Base-by-base conservation (phyloP, 2,113 vertebrate species). In the Progne subis region DNA sequence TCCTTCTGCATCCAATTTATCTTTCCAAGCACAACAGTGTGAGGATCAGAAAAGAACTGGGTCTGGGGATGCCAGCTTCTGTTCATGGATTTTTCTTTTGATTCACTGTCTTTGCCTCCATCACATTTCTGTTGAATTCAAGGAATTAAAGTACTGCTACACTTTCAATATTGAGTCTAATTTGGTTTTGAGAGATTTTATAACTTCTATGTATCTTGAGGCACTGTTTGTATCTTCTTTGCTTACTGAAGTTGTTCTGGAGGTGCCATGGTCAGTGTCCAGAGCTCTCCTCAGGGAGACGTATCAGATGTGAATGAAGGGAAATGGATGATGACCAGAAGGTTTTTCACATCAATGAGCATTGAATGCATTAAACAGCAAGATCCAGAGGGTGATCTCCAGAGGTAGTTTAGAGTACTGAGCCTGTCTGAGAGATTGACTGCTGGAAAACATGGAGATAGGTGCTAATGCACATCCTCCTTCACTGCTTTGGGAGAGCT, bases 301-400 rank as follows among this genome's bases (percentile, higher is more conserved):
- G 0, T 5, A 26, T 29, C 13, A 13, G 1, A 5, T 1, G 6
- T 6, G 32, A 23, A 52, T 3, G 21, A 18, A 79, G 53, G 41
- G 59, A 39, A 75, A 31, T n/a, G 44, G 31, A 19, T 41, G 31
- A 39, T 64, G 65, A 44, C 25, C 60, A 77, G 46, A 24, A 57
- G 10, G 13, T 70, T 74, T 14, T 11, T 69, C 49, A 44, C 60
- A 53, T 57, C 60, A 31, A 9, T 65, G 55, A 70, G 55, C 1
- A 0, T 0, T 74, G 50, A 67, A 53, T 55, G 50, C 53, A 41
- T 55, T 37, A 69, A 69, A 79, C 2, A 39, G 52, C 12, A 18
- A 50, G 20, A 72, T 47, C 25, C 47, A 53, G 61, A 49, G 32
- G 29, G 17, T 70, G 26, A 12, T 70, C 20, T 65, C 50, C 49